Evolutionary conservation across 2,113 vertebrate genomes (phyloP).

Genomic region (Callopanchax toddi): DNA sequence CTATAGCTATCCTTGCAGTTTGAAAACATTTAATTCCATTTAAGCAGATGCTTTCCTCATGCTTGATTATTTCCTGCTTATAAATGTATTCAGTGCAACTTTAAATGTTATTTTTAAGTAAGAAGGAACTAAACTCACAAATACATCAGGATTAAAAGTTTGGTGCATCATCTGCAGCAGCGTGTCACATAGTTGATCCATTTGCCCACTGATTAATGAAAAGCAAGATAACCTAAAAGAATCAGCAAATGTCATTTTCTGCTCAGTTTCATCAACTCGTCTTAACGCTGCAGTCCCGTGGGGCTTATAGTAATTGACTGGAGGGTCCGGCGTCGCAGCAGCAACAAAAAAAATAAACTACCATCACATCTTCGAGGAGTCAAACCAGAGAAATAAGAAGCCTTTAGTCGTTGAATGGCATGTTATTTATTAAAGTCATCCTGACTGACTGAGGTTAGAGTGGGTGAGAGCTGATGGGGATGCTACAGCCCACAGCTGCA

Average conservation of each 20-base stretch:
- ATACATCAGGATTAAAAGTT: constrained; percentile 19
- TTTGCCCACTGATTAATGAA: not conserved
- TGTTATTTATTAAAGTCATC: constrained; percentile 65
- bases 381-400: constrained; percentile 48
- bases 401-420: constrained; percentile 42
- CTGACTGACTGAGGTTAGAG: constrained; percentile 53
- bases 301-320: constrained; percentile 67
- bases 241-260: constrained; percentile 48
- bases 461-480: constrained; percentile 44
- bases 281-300: constrained; percentile 25
- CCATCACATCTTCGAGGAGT: constrained; percentile 43
- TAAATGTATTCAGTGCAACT: not conserved
- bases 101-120: constrained; percentile 12
- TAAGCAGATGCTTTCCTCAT: too few relatives aligned
- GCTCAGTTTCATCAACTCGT: constrained; percentile 55
- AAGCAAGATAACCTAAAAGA: constrained; percentile 46
- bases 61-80: too few relatives aligned
- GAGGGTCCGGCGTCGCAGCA: constrained; percentile 33
- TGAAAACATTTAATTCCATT: too few relatives aligned
- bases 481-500: constrained; percentile 72
- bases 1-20: too few relatives aligned
- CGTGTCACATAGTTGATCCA: constrained; percentile 13
- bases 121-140: constrained; percentile 13
- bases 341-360: constrained; percentile 66
- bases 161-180: constrained; percentile 16